Conservation (phyloP, 2,888 invertebrate species). For the Protodeltote pygarga region DNA sequence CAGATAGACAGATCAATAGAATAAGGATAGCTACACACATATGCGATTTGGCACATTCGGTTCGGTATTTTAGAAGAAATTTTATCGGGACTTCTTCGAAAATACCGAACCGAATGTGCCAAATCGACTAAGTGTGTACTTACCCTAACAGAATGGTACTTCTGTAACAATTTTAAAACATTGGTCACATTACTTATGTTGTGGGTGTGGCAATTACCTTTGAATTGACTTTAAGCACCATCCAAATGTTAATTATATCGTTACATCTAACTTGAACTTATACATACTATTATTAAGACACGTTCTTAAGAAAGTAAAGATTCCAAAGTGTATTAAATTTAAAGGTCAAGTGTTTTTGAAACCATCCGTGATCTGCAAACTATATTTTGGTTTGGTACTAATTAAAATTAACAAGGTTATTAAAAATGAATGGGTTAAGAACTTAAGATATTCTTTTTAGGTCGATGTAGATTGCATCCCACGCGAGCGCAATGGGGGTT, state of each 20-base stretch:
- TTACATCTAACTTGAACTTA: conserved; percentile 42
- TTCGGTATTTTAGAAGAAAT: too few species aligned
- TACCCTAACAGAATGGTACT: conserved; percentile 8
- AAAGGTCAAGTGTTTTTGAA: conserved; percentile 40
- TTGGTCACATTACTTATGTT: conserved; percentile 14
- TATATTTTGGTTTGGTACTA: too few species aligned
- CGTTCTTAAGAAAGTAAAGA: conserved; percentile 32
- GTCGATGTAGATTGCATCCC: too few species aligned
- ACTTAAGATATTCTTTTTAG: too few species aligned
- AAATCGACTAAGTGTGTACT: background rate
- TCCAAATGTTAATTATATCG: conserved; percentile 47
- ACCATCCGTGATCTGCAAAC: too few species aligned
- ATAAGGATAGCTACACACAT: too few species aligned
- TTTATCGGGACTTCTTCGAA: too few species aligned
- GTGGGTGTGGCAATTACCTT: conserved; percentile 45
- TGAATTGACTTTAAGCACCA: conserved; percentile 32
- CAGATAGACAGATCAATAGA: too few species aligned
- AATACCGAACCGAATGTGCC: background rate
- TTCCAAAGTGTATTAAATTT: conserved; percentile 29
- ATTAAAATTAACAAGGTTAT: too few species aligned
- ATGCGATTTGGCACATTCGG: too few species aligned
- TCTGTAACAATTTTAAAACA: conserved; percentile 9
- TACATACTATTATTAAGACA: conserved; percentile 21
- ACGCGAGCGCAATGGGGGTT: too few species aligned
- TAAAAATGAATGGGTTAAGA: too few species aligned